Percentiles rank a stretch among this genome's conserved stretches.
Conservation (phyloP, 2,797 vertebrate genomes). For the Pampus argenteus region DNA sequence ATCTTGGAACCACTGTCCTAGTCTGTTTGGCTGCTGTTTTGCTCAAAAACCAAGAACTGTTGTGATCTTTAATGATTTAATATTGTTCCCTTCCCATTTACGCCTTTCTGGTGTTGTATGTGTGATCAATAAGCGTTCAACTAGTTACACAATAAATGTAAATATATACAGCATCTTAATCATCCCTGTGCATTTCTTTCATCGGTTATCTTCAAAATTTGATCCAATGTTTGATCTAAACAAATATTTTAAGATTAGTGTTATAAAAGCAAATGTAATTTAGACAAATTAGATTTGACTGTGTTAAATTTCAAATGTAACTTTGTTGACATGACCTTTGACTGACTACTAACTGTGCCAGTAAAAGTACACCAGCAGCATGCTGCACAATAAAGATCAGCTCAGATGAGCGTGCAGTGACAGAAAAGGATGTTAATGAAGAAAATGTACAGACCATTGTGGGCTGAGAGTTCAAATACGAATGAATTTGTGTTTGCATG, state of each 20-base stretch:
- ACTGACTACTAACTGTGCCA: slow-evolving; percentile 2
- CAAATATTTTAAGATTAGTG: neutral
- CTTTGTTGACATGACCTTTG: neutral
- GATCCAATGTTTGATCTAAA: neutral
- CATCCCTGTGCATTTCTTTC: slow-evolving; percentile 35
- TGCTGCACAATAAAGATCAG: slow-evolving; percentile 42
- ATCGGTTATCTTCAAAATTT: slow-evolving; percentile 1
- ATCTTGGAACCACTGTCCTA: slow-evolving; percentile 47
- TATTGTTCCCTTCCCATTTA: slow-evolving; percentile 56
- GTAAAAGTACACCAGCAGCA: slow-evolving; percentile 33
- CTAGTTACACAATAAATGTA: slow-evolving; percentile 78
- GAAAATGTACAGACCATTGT: slow-evolving; percentile 36
- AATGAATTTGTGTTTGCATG: slow-evolving; percentile 13
- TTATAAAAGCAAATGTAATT: slow-evolving; percentile 25
- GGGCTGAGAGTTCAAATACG: slow-evolving; percentile 17
- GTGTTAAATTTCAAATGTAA: slow-evolving; percentile 20
- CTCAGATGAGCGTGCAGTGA: slow-evolving; percentile 40
- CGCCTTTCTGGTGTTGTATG: slow-evolving; percentile 68
- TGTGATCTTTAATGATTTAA: slow-evolving; percentile 54
- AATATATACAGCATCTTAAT: slow-evolving; percentile 62
- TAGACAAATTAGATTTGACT: slow-evolving; percentile 5
- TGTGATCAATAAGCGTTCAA: slow-evolving; percentile 68
- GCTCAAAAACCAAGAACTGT: slow-evolving; percentile 45
- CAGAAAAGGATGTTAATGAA: slow-evolving; percentile 42
- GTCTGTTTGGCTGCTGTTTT: slow-evolving; percentile 51